A percentile compares a stretch with the other conserved stretches of the same genome.
phyloP scores from a whole-genome alignment of 2,888 invertebrate genomes.

The Ophion ventricosus region DNA sequence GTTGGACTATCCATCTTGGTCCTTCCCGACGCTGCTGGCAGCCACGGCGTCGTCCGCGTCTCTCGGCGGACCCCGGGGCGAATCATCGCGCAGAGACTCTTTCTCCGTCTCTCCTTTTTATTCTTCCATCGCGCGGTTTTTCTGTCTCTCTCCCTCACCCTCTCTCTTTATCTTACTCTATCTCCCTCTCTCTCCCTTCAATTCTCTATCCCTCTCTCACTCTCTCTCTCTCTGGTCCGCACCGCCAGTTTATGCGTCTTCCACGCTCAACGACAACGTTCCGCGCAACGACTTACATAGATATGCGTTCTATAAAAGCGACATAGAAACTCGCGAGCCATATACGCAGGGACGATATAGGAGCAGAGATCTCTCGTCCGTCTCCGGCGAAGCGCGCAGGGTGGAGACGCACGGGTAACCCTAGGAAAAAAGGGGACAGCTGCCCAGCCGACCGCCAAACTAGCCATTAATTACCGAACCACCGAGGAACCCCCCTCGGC shows the following conservation, averaged over 20 bases:
- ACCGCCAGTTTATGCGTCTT: conserved; percentile 78
- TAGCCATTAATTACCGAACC: conserved; percentile 81
- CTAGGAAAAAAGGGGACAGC: conserved; percentile 80
- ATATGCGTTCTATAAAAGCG: conserved; percentile 12
- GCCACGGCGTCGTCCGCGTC: conserved; percentile 64
- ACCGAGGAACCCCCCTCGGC: conserved; percentile 74
- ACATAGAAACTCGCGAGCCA: conserved; percentile 37
- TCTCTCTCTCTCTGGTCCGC: conserved; percentile 70
- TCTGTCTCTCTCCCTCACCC: not conserved
- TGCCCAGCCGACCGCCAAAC: conserved; percentile 83
- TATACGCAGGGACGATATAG: conserved; percentile 41
- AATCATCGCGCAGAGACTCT: conserved; percentile 35
- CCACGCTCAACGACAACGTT: conserved; percentile 74
- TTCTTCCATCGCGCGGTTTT: not conserved
- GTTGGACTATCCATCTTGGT: conserved; percentile 84
- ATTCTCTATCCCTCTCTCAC: conserved; percentile 51
- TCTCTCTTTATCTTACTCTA: conserved; percentile 60
- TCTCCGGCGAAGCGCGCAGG: conserved; percentile 69
- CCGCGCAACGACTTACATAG: conserved; percentile 68
- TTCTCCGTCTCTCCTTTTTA: conserved; percentile 18
- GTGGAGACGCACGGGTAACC: conserved; percentile 19
- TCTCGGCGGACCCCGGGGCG: conserved; percentile 35
- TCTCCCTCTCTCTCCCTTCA: conserved; percentile 69
- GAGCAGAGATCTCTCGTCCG: conserved; percentile 67
- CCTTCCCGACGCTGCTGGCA: conserved; percentile 82